Percentiles rank a stretch among this genome's conserved stretches.
Evolutionary conservation across 2,113 vertebrate genomes (phyloP).

Genomic region (Pygoscelis adeliae): DNA sequence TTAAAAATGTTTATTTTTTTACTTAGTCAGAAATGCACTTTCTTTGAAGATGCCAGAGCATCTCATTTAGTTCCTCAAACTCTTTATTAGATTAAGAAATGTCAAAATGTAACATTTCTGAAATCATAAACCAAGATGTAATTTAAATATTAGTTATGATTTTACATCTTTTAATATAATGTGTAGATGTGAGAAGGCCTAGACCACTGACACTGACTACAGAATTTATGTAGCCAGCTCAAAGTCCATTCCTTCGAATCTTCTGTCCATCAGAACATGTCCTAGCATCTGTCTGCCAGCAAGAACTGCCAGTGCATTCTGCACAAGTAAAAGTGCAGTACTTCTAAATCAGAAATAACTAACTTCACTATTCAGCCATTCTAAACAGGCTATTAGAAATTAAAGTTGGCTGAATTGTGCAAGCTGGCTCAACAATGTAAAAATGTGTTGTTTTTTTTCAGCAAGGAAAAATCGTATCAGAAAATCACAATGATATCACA

Average conservation of each 20-base stretch:
- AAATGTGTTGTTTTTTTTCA: slow-evolving; percentile 73
- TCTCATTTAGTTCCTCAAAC: neutral
- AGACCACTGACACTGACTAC: neutral
- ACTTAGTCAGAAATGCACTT: slow-evolving; percentile 1
- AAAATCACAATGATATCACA: slow-evolving; percentile 83
- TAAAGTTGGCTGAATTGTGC: neutral
- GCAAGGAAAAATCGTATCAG: slow-evolving; percentile 55
- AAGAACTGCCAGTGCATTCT: neutral
- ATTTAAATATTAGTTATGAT: neutral
- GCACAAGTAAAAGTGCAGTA: neutral
- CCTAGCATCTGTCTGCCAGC: neutral
- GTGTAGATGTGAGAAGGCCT: neutral
- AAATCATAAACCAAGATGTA: neutral
- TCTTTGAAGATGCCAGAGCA: slow-evolving; percentile 18
- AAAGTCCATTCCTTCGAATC: neutral
- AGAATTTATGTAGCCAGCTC: neutral
- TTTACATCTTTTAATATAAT: neutral
- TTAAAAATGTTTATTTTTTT: slow-evolving; percentile 10
- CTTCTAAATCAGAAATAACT: neutral
- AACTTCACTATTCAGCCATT: neutral
- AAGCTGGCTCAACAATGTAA: slow-evolving; percentile 8
- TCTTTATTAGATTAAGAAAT: neutral
- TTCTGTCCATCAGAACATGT: neutral
- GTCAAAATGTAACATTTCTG: slow-evolving; percentile 2
- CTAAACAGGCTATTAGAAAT: neutral